A percentile compares a stretch with the other conserved stretches of the same genome.
Conservation (phyloP, 2,888 invertebrate species). For the Andrena chrysosceles region DNA sequence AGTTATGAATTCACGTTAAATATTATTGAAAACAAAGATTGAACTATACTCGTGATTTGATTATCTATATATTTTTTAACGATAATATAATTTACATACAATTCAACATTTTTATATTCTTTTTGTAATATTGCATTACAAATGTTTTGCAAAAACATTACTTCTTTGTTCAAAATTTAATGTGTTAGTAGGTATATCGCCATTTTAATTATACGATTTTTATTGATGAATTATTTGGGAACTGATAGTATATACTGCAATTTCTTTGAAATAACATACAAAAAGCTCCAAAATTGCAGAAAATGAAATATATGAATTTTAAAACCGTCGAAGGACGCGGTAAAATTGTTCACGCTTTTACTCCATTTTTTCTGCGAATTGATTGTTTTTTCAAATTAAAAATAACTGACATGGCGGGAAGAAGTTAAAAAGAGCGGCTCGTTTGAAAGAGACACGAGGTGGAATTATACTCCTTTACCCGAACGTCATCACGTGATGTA, state of each 20-base stretch:
- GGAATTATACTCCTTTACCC: conserved; percentile 14
- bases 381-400: conserved; percentile 48
- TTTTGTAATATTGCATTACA: not conserved
- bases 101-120: conserved; percentile 20
- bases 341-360: conserved; percentile 29
- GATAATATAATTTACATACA: not conserved
- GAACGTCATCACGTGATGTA: conserved; percentile 54
- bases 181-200: not conserved
- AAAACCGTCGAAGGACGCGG: conserved; percentile 23
- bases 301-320: not conserved
- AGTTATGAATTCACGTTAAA: too few species aligned
- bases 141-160: too few species aligned
- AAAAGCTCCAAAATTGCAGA: not conserved
- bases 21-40: too few species aligned
- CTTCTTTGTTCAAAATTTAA: too few species aligned
- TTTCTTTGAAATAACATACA: not conserved
- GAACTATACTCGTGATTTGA: too few species aligned
- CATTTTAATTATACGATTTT: not conserved
- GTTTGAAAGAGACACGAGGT: conserved; percentile 32
- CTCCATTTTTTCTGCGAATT: conserved; percentile 39
- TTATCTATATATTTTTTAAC: not conserved
- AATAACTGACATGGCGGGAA: conserved; percentile 58
- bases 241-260: not conserved
- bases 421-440: conserved; percentile 24
- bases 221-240: not conserved